phyloP scores from a whole-genome alignment of 2,797 vertebrate genomes.

The Crax fasciolata region DNA sequence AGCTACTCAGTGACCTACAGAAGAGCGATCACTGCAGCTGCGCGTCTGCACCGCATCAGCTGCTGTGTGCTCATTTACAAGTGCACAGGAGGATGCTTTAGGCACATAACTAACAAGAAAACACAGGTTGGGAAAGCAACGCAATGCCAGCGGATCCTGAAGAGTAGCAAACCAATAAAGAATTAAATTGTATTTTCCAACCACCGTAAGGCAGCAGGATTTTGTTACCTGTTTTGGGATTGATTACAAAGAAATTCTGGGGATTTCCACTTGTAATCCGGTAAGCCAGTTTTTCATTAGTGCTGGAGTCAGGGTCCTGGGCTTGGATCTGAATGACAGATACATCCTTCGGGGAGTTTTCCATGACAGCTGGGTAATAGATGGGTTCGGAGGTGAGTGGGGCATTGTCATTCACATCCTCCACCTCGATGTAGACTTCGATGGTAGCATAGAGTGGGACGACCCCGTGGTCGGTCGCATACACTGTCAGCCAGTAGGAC shows the following conservation, averaged over 20 bases:
- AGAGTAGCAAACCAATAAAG: not conserved
- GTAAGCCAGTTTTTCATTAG: slow-evolving; percentile 88
- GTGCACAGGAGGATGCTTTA: not conserved
- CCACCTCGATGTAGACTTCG: slow-evolving; percentile 94
- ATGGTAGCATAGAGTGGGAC: slow-evolving; percentile 92
- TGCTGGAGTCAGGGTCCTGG: slow-evolving; percentile 92
- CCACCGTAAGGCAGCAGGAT: not conserved
- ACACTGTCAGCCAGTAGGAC: slow-evolving; percentile 97
- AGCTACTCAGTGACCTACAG: not conserved
- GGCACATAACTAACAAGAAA: not conserved
- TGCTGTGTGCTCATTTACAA: fast-evolving
- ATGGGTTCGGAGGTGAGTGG: slow-evolving; percentile 93
- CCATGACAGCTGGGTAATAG: slow-evolving; percentile 89
- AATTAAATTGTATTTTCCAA: not conserved
- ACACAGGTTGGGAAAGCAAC: not conserved
- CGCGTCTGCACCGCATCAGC: not conserved
- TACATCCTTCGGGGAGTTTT: slow-evolving; percentile 94
- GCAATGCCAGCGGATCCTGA: not conserved
- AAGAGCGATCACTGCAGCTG: not conserved
- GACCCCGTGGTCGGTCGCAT: slow-evolving; percentile 93
- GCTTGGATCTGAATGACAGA: slow-evolving; percentile 95
- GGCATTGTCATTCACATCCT: slow-evolving; percentile 96
- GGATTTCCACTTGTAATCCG: slow-evolving; percentile 95
- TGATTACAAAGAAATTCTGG: slow-evolving; percentile 96
- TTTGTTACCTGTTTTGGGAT: slow-evolving; percentile 90